Base-by-base conservation (phyloP, 1,140 invertebrate species). In the Philopotamus ludificatus region DNA sequence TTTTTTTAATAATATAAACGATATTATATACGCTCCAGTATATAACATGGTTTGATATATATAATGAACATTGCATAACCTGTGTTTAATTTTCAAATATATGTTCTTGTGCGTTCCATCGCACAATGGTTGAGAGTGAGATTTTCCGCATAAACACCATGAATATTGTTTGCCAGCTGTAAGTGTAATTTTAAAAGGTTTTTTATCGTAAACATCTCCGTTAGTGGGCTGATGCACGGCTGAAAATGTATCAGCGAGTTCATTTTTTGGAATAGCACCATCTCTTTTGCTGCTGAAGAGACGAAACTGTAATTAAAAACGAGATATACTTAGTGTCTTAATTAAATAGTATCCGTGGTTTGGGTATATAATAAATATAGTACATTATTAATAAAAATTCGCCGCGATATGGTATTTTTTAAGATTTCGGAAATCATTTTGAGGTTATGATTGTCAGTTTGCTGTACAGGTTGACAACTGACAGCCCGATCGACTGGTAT, bases 131-230 rank as follows among this genome's bases (percentile, higher is more conserved):
- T 98, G 95, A 55, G 77, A 86, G 71, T 94, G 90, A 71, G 95
- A 97, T 57, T 87, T 85, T 2, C 97, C 97, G 82, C 97, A 99
- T 1, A 89, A 76, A 78, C 97, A 99, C 95, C 95, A 99, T 12
- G 81, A 75, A 76, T 99, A 99, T n/a, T 77, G 86, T 80, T 97
- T 96, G 66, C 86, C 87, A 66, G 82, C 83, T 73, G 89, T 82
- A 39, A 94, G 81, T 3, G 72, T 77, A 21, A 94, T 79, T 78
- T 89, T 93, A 66, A 95, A 95, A 1, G 96, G 95, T 73, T 92
- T 93, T 73, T 89, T 93, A 71, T 96, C 94, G 74, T 93, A 94
- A 28, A 92, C 81, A 10, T 80, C 74, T 8, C 93, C 93, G 76
- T 87, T 89, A 12, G 79, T 82, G 23, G 73, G 63, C 77, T 93